These are phyloP conservation scores for Drosophila sproati DNA, from an alignment of 1,140 invertebrate species.

Conservation along the genomic window DNA sequence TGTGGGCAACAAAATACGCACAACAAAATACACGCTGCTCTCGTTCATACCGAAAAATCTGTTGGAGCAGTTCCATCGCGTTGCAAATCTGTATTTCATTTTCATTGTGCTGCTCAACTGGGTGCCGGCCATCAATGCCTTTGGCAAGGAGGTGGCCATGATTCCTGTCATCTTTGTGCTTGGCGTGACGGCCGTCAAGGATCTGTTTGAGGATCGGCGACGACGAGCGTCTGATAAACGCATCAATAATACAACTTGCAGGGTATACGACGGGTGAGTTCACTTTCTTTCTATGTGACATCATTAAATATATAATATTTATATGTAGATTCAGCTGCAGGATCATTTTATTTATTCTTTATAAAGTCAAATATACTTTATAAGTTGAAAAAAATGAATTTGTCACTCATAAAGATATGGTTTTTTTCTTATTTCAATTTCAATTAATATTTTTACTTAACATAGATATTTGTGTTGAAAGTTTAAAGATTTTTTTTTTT, in stretches of 20 bases:
- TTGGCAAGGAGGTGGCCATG: conserved; percentile 98
- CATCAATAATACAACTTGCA: conserved; percentile 96
- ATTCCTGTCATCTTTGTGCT: conserved; percentile 97
- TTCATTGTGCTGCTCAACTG: conserved; percentile 98
- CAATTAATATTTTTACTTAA: too few relatives aligned
- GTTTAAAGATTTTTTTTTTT: too few relatives aligned
- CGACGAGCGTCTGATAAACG: conserved; percentile 95
- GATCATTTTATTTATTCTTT: too few relatives aligned
- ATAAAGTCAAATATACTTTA: too few relatives aligned
- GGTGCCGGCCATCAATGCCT: conserved; percentile 96
- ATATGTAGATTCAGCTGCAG: not conserved
- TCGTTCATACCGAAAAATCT: conserved; percentile 98
- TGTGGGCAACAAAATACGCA: conserved; percentile 94
- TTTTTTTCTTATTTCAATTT: too few relatives aligned
- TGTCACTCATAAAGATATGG: too few relatives aligned
- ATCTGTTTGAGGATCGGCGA: conserved; percentile 97
- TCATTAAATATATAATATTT: too few relatives aligned
- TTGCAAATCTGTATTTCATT: conserved; percentile 99
- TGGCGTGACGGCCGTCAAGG: conserved; percentile 98
- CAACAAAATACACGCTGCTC: conserved; percentile 97
- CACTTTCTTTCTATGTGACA: too few relatives aligned
- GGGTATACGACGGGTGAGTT: conserved; percentile 95
- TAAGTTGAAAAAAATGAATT: too few relatives aligned
- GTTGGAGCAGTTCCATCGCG: conserved; percentile 98
- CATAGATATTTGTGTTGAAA: not conserved